Base-by-base conservation (phyloP, 2,888 invertebrate species). In the Drosophila flavopinicola region DNA sequence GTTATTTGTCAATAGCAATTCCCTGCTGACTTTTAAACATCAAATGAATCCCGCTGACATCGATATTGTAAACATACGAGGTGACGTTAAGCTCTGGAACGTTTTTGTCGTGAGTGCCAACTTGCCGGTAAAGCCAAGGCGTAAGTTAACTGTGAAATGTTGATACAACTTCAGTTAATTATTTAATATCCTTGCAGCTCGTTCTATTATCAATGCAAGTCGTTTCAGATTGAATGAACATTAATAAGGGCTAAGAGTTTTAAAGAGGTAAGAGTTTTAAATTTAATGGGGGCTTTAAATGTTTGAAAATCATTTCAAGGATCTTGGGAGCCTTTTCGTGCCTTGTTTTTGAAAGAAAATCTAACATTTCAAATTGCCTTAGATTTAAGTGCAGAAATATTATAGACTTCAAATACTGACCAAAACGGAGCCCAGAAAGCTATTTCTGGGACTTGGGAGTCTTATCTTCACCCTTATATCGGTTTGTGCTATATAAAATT, bases 11-110 rank as follows among this genome's bases (percentile, higher is more conserved):
- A 90, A 95, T 85, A 93, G 93, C 44, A 91, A 93, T 65, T 91
- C 94, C 66, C 93, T 95, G 42, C 93, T 94, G 1, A 93, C 94
- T 80, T 94, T 94, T 85, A 92, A 92, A 57, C 83, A 78, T 56
- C 92, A 94, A 52, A 90, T 92, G 13, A 90, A 93, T 29, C 92
- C 93, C 0, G 91, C 92, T 0, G 91, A 92, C 0, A 93, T 95
- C 25, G 93, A 94, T 61, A 94, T 94, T 0, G 82, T 96, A 10
- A 92, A 93, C 56, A 92, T 96, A 56, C 92, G 93, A 37, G 96
- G 96, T 0, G 96, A 96, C 86, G 91, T 96, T 5, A 92, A 93
- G 45, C 91, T 96, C 0, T 89, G 92, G 65, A 70, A 78, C 30
- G 78, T 88, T 5, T 42, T 48, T 0, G 17, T 79, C 7, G 77